Evolutionary conservation across 2,113 vertebrate species (phyloP), one percentile per base, ranked within the genome.

Genomic region (Dasypus novemcinctus): DNA sequence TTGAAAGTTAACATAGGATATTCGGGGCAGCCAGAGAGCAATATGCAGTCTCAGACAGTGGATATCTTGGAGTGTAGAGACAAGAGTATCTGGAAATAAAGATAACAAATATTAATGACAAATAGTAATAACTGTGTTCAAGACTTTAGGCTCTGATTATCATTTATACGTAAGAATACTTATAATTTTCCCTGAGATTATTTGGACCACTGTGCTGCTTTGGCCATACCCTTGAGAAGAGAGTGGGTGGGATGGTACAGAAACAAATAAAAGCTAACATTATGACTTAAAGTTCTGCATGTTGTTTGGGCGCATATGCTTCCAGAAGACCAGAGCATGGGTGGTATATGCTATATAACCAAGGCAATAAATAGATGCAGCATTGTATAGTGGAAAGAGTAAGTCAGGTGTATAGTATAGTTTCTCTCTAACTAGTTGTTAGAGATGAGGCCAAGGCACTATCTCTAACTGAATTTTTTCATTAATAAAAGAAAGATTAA

Each of bases 1-100:
- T 94, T 80, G 7, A 63, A 59, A 90, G 36, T 69, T 95, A 90
- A 94, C 78, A 59, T 52, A 31, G 71, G 31, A 27, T 76, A 84
- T 93, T 63, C 93, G 69, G 33, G 21, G 18, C 66, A 69, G 9
- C 57, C 57, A 57, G 52, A 61, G 68, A 68, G 11, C 38, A 78
- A 25, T 54, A 63, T 91, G 57, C 23, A 88, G 52, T 71, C 68
- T 92, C 49, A 64, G 36, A 46, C 64, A 59, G 14, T 4, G 6
- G n/a, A 17, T 54, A 6, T 84, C 63, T 89, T 88, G 29, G 57
- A 41, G 18, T 54, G 2, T 13, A 61, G 13, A 9, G 38, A 10
- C 33, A 86, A 54, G 57, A 68, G 33, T 85, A n/a, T 80, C 38
- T 43, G 4, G 74, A 63, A 33, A 61, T 75, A 54, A 75, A 85